These are phyloP conservation scores for Etia nguti DNA, from an alignment of 2,113 vertebrate species.

Conservation along the genomic window DNA sequence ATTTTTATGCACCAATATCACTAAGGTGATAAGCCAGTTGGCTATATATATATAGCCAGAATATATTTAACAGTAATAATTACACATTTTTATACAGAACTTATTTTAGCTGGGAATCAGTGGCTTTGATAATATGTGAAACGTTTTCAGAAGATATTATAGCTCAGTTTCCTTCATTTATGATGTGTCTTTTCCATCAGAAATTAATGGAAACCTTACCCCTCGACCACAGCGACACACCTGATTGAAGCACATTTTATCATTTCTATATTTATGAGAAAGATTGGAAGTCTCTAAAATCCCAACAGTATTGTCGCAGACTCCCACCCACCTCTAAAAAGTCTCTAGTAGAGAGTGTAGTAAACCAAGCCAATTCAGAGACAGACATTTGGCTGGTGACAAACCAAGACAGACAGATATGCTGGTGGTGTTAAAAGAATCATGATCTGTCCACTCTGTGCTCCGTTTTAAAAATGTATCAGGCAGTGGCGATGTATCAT, in stretches of 20 bases:
- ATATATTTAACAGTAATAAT: background rate
- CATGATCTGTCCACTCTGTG: background rate
- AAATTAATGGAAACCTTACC: background rate
- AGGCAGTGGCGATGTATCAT: background rate
- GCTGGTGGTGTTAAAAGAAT: slow-evolving; percentile 8
- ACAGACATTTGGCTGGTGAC: background rate
- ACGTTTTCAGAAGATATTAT: background rate
- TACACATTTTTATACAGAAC: background rate
- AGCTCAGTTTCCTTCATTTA: background rate
- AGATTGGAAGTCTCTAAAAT: background rate
- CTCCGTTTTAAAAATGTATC: slow-evolving; percentile 20
- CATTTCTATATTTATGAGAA: background rate
- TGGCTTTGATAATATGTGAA: slow-evolving; percentile 14
- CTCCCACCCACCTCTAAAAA: background rate
- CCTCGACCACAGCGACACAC: background rate
- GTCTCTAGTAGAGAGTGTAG: background rate
- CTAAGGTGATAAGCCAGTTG: background rate
- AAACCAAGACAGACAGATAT: background rate
- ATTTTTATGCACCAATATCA: background rate
- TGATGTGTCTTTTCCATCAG: background rate
- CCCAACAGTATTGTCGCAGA: background rate
- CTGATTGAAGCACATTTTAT: background rate
- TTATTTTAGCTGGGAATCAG: background rate
- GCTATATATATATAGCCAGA: background rate
- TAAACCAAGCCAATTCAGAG: background rate